A percentile compares a stretch with the other conserved stretches of the same genome.
These are phyloP conservation scores for Ceratosolen fusciceps DNA, from an alignment of 1,140 invertebrate species.

Conservation along the genomic window DNA sequence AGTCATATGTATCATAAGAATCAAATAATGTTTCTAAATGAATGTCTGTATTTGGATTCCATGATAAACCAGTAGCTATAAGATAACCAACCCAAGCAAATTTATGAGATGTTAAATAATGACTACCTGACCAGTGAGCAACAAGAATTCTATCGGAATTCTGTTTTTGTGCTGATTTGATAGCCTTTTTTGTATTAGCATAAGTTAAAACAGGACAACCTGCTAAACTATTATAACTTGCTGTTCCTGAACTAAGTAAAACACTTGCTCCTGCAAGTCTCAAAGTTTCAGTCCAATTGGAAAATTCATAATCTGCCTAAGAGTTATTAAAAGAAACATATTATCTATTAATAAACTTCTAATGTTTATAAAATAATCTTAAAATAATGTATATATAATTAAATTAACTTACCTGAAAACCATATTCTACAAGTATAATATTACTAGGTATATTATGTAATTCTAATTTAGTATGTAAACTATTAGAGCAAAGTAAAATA, in stretches of 20 bases:
- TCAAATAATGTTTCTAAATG: conserved; percentile 60
- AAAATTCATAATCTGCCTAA: conserved; percentile 79
- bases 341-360: neutral
- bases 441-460: conserved; percentile 73
- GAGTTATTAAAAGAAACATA: conserved; percentile 45
- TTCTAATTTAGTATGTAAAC: conserved; percentile 68
- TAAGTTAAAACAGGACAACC: conserved; percentile 79
- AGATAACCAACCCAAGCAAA: conserved; percentile 80
- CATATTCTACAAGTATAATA: conserved; percentile 77
- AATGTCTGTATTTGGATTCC: conserved; percentile 75
- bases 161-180: conserved; percentile 73
- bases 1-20: conserved; percentile 61
- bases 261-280: conserved; percentile 74
- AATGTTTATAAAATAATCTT: neutral
- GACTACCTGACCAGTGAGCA: conserved; percentile 79
- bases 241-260: conserved; percentile 77
- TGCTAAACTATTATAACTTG: conserved; percentile 78
- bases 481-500: conserved; percentile 75
- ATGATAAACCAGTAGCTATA: conserved; percentile 76
- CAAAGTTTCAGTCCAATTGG: conserved; percentile 73
- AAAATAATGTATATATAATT: neutral
- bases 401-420: conserved; percentile 74
- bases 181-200: conserved; percentile 75
- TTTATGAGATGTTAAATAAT: conserved; percentile 76
- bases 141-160: conserved; percentile 75